Base-by-base conservation (phyloP, 2,113 vertebrate species). In the Rynchops niger region DNA sequence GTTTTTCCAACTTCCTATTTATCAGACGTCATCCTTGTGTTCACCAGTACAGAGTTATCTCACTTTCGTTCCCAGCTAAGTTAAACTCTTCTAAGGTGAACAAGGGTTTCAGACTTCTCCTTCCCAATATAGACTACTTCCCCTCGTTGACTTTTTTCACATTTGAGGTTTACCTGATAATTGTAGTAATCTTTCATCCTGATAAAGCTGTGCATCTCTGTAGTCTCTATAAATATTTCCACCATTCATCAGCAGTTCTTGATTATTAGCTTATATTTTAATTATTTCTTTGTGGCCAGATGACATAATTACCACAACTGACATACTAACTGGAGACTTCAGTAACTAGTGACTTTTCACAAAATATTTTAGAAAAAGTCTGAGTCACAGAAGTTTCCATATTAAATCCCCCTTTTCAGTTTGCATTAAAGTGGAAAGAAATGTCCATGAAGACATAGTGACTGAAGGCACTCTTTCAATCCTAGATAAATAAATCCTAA, bases 301-400 rank as follows among this genome's bases (percentile, higher is more conserved):
- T 67, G 4, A 50, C 14, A 29, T 32, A 65, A 74, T 71, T 84
- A 19, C 20, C 9, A 38, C 30, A 17, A 45, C 59, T 88, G 55
- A 59, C 5, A 45, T 15, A 59, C n/a, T 67, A 66, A 94, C 7
- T 20, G 78, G 27, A 72, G 10, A 40, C 23, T 71, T 71, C n/a
- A 81, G 23, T 18, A 79, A 58, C 13, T 32, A 40, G 32, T 1
- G 1, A 50, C 47, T 79, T 78, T 66, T 82, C 56, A 50, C 20
- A 73, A 84, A 91, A 70, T 70, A 49, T 17, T 0, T 1, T 58
- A 56, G 43, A 47, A 67, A 5, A 74, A 72, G 9, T 81, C 14
- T 22, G 17, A 21, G 11, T 40, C 8, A 15, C 0, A 2, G 45
- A 17, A 69, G 29, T 69, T 61, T n/a, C 5, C 8, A 2, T 69